Base-by-base conservation (phyloP, 1,140 invertebrate genomes). In the Bathynomus jamesi region DNA sequence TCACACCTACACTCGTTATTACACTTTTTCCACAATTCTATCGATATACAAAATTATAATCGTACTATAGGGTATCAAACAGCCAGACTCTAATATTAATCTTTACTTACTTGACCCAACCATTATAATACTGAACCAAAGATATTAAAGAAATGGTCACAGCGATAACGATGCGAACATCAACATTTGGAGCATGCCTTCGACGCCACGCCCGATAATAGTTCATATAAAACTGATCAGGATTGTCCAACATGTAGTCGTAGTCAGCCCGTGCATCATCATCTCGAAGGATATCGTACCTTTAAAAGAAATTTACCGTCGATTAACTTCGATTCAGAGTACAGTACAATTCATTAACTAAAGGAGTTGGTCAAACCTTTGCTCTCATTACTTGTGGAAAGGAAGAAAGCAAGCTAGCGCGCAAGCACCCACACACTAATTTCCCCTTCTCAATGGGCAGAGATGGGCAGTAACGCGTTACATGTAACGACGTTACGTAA, bases 211-310 rank as follows among this genome's bases (percentile, higher is more conserved):
- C 96, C 71, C 91, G 86, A 82, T 94, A 96, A 81, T 95, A 95
- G 84, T 94, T 90, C 30, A 89, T 87, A 82, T 94, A 94, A 79
- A 92, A 91, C 76, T 92, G 89, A 80, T 94, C 90, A 65, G 94
- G 94, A 84, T 96, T 90, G 81, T 96, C 94, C 82, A 96, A 85
- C 92, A 96, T 95, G 82, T 96, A 95, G 82, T 96, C 90, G 81
- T 96, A 96, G 82, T 96, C 93, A 61, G 84, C 86, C 76, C 93
- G 84, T 17, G 89, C 88, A 79, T 95, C 94, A 40, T 96, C 93
- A 86, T 96, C 93, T 82, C 89, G 88, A 11, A 96, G 81, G 61
- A 94, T 93, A 84, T 96, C 91, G 79, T 91, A 91, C 24, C 82
- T 83, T 71, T 17, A 10, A 32, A 69, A n/a, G 40, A 24, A 40